These are phyloP conservation scores for Rhinogobio ventralis DNA, from an alignment of 2,797 vertebrate species.

Conservation along the genomic window DNA sequence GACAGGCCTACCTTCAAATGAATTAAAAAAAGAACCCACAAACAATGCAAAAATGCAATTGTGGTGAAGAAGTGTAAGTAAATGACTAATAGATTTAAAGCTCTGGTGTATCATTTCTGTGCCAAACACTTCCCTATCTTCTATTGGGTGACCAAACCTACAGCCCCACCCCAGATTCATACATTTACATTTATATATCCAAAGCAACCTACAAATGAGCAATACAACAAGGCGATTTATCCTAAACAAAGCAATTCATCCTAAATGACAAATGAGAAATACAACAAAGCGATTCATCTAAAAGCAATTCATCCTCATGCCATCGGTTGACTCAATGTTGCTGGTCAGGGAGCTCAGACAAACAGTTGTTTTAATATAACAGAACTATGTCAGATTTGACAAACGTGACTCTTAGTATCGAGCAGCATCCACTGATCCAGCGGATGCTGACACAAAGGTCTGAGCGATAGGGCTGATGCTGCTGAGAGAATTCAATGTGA, in stretches of 20 bases:
- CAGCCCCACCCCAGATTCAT: neutral
- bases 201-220: neutral
- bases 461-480: neutral
- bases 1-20: too few species aligned
- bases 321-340: neutral
- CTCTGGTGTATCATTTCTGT: neutral
- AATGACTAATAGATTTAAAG: neutral
- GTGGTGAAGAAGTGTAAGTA: neutral
- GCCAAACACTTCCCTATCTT: neutral
- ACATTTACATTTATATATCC: conserved; percentile 1
- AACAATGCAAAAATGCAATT: neutral
- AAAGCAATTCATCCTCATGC: neutral
- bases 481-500: neutral
- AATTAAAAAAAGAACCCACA: neutral
- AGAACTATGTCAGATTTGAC: neutral
- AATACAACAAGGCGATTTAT: neutral
- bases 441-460: neutral
- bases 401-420: neutral
- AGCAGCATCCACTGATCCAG: neutral
- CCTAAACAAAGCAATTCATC: neutral
- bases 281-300: neutral
- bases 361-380: conserved; percentile 8
- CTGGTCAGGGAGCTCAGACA: neutral
- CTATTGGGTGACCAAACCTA: neutral
- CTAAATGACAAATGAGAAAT: neutral